These are phyloP conservation scores for Eciton burchellii DNA, from an alignment of 1,140 invertebrate genomes.

Conservation along the genomic window DNA sequence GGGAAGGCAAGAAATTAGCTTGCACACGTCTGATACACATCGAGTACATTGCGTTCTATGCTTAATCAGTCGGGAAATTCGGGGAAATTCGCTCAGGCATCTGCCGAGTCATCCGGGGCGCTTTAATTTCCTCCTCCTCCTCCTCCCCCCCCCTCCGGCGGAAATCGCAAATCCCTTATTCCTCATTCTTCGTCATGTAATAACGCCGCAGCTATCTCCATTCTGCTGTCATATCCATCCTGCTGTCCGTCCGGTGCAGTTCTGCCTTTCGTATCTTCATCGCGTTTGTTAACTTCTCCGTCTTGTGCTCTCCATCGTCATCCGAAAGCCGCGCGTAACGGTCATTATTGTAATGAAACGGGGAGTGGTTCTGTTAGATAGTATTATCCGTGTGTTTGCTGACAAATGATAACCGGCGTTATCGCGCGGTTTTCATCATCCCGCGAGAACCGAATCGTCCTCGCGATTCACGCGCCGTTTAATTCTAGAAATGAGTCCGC, in stretches of 20 bases:
- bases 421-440: slow-evolving; percentile 9
- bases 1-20: no score
- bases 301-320: no score
- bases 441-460: not conserved
- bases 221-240: not conserved
- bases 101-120: slow-evolving; percentile 58
- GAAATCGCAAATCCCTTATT: slow-evolving; percentile 49
- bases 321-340: not conserved
- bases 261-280: not conserved
- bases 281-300: not conserved
- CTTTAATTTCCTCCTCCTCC: no score
- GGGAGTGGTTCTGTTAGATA: not conserved
- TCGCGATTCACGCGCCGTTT: slow-evolving; percentile 27
- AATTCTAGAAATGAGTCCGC: slow-evolving; percentile 69
- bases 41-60: no score
- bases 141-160: no score
- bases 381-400: not conserved
- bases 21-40: no score
- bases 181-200: slow-evolving; percentile 34
- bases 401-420: not conserved
- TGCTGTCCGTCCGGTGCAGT: not conserved
- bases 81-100: slow-evolving; percentile 69
- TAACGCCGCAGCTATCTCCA: not conserved
- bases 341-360: not conserved
- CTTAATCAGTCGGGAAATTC: slow-evolving; percentile 65